Conservation (phyloP, 2,888 invertebrate genomes). For the Rhagium mordax region DNA sequence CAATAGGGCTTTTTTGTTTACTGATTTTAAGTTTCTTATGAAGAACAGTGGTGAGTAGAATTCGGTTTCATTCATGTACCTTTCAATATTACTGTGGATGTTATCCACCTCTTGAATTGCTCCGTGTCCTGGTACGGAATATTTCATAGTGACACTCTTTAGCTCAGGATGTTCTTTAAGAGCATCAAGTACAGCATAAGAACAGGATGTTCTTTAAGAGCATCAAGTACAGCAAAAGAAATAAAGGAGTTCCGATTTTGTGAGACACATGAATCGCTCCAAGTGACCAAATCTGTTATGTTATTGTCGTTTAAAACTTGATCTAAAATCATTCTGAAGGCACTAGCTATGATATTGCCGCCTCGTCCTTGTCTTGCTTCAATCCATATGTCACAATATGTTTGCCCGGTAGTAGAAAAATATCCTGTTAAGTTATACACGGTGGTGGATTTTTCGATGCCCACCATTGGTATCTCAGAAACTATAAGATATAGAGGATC, state of each 20-base stretch:
- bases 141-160: conserved; percentile 37
- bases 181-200: conserved; percentile 45
- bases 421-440: too few species aligned
- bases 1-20: conserved; percentile 40
- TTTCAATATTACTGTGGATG: conserved; percentile 52
- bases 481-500: too few species aligned
- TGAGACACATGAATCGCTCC: conserved; percentile 50
- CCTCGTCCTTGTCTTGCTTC: too few species aligned
- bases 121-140: conserved; percentile 52
- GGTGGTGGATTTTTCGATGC: too few species aligned
- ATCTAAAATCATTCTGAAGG: too few species aligned
- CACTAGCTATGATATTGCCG: too few species aligned
- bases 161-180: conserved; percentile 45
- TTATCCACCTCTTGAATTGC: conserved; percentile 53
- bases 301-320: conserved; percentile 40
- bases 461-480: too few species aligned
- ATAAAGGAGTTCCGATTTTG: conserved; percentile 46
- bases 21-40: conserved; percentile 36
- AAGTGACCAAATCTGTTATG: conserved; percentile 48
- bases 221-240: too few species aligned
- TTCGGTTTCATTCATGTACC: conserved; percentile 40
- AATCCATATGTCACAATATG: too few species aligned
- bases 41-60: conserved; percentile 46
- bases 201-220: too few species aligned
- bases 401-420: too few species aligned